Evolutionary conservation across 2,797 vertebrate genomes (phyloP).

Genomic region (Poeciliopsis gracilis): DNA sequence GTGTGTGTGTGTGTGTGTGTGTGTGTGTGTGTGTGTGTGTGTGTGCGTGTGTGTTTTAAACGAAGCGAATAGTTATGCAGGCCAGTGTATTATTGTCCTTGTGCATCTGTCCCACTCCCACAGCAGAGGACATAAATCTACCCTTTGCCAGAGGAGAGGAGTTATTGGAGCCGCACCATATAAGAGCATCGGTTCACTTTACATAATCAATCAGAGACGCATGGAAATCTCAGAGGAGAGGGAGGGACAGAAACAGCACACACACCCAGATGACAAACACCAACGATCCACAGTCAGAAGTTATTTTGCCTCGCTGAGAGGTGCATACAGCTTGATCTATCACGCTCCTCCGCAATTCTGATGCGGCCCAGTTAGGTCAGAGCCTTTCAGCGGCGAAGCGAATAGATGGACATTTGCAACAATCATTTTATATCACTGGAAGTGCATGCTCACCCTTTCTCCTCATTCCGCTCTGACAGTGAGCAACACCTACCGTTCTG

Average conservation of each 20-base stretch:
- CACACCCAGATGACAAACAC: conserved; percentile 62
- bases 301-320: conserved; percentile 39
- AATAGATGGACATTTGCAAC: neutral
- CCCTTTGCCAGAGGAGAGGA: conserved; percentile 63
- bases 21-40: neutral
- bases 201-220: conserved; percentile 84
- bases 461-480: neutral
- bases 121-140: conserved; percentile 79
- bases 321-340: conserved; percentile 29
- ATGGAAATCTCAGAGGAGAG: conserved; percentile 78
- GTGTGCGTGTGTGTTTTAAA: conserved; percentile 20
- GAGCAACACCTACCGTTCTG: conserved; percentile 88
- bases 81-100: conserved; percentile 71
- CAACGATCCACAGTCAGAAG: conserved; percentile 55
- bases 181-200: conserved; percentile 82
- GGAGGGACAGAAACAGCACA: conserved; percentile 46
- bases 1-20: conserved; percentile 10
- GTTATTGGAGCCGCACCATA: conserved; percentile 76
- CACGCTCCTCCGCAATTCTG: conserved; percentile 21
- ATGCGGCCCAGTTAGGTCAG: conserved; percentile 19
- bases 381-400: conserved; percentile 13
- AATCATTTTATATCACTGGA: neutral
- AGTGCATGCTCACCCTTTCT: neutral
- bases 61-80: conserved; percentile 58
- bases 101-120: conserved; percentile 71